Evolutionary conservation across 2,797 vertebrate species (phyloP).

Genomic region (Neosilurus hyrtlii): DNA sequence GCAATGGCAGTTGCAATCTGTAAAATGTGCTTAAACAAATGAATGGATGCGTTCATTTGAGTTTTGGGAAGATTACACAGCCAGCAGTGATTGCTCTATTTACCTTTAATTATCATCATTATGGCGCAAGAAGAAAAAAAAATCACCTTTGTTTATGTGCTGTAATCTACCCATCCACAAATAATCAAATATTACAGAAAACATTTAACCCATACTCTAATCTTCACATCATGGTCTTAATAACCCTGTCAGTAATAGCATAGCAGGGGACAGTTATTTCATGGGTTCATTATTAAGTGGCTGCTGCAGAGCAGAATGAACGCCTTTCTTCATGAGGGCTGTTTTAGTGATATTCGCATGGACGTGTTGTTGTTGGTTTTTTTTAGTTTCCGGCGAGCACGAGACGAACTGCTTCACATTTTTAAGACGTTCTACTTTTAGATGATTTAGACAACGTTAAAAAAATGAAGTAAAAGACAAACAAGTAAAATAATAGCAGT

Average conservation of each 20-base stretch:
- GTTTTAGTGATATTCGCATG: background rate
- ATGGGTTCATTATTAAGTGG: background rate
- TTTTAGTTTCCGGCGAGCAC: background rate
- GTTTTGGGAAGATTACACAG: background rate
- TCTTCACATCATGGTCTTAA: background rate
- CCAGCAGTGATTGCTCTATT: background rate
- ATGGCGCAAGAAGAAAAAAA: background rate
- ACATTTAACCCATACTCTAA: background rate
- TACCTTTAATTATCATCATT: background rate
- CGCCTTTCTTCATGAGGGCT: background rate
- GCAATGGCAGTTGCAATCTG: no score
- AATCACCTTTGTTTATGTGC: background rate
- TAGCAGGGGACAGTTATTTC: background rate
- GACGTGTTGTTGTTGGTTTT: background rate
- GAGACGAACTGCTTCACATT: background rate
- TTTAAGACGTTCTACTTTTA: background rate
- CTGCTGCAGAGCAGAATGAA: background rate
- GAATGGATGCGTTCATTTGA: background rate
- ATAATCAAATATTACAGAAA: background rate
- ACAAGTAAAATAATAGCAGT: background rate
- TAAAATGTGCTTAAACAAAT: background rate
- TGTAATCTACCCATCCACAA: background rate
- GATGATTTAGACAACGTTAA: background rate
- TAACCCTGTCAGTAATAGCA: background rate
- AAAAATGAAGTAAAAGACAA: background rate